Percentiles rank a stretch among this genome's conserved stretches.
Conservation (phyloP, 2,888 invertebrate genomes). For the Odontomyia ornata region DNA sequence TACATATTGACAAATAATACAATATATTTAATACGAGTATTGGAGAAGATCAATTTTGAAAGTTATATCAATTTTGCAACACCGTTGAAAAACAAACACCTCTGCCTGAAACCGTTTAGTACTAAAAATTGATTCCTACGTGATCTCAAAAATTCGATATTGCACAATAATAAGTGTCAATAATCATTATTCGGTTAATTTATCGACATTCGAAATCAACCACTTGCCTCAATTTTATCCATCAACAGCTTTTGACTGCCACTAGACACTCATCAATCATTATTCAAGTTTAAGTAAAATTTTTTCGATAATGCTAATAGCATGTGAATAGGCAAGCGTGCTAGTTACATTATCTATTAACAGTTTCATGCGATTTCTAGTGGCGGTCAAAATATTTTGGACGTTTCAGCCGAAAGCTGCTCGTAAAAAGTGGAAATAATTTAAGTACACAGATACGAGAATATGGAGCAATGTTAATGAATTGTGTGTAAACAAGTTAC, state of each 20-base stretch:
- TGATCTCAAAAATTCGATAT: not conserved
- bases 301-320: not conserved
- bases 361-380: not conserved
- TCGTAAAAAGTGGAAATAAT: not conserved
- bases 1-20: too few relatives aligned
- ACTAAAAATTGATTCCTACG: not conserved
- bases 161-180: not conserved
- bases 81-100: too few relatives aligned
- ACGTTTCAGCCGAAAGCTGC: not conserved
- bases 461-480: slow-evolving; percentile 5
- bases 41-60: too few relatives aligned
- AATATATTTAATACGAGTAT: too few relatives aligned
- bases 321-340: not conserved
- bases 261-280: not conserved
- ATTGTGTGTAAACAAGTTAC: not conserved
- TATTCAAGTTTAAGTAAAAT: not conserved
- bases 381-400: not conserved
- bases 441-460: not conserved
- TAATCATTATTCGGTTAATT: slow-evolving; percentile 18
- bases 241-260: not conserved
- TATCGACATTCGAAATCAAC: not conserved
- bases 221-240: not conserved
- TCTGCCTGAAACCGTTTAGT: too few relatives aligned
- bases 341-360: not conserved
- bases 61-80: too few relatives aligned